Base-by-base conservation (phyloP, 2,797 vertebrate genomes). In the Rhinoraja longicauda region DNA sequence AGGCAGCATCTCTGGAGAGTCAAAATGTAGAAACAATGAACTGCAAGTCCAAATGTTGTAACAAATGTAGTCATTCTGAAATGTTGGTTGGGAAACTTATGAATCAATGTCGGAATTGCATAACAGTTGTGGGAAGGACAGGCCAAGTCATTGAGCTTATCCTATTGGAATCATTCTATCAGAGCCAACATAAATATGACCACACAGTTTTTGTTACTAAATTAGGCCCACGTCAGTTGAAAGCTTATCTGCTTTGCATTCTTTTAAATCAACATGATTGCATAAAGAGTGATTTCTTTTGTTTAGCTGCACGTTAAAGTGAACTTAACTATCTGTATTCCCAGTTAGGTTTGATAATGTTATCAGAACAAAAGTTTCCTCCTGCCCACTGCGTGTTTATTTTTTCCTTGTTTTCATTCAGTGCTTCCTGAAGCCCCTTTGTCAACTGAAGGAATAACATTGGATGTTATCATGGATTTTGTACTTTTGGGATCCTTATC, bases 361-460 rank as follows among this genome's bases (percentile, higher is more conserved):
- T 82, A 73, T 79, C 73, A 78, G 75, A 77, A 93, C 15, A 64
- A 93, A 93, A 94, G 94, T 94, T 94, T 93, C 86, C 93, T 93
- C 94, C 93, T 81, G 93, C 86, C 12, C 90, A 70, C 93, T 75
- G 64, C 91, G n/a, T 94, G 94, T 95, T 94, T 94, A 95, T 95
- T 94, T 96, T 95, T 94, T 95, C 59, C 64, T 93, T 82, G 0
- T 77, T 95, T 94, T 94, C 94, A 90, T 94, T 95, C 93, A 95
- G 94, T 93, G 94, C 94, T 96, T 96, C 95, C 94, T 96, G 96
- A 95, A 95, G 94, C 95, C 93, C 94, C 95, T 96, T 96, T 96
- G 95, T 96, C 93, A 76, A 93, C 94, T 78, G 93, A 93, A 93
- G 93, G 70, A 57, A 95, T 96, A 94, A 95, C 94, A 93, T 81